Percentiles rank a stretch among this genome's conserved stretches.
phyloP scores from a whole-genome alignment of 2,113 vertebrate genomes.

The Andinoacara biseriatus region DNA sequence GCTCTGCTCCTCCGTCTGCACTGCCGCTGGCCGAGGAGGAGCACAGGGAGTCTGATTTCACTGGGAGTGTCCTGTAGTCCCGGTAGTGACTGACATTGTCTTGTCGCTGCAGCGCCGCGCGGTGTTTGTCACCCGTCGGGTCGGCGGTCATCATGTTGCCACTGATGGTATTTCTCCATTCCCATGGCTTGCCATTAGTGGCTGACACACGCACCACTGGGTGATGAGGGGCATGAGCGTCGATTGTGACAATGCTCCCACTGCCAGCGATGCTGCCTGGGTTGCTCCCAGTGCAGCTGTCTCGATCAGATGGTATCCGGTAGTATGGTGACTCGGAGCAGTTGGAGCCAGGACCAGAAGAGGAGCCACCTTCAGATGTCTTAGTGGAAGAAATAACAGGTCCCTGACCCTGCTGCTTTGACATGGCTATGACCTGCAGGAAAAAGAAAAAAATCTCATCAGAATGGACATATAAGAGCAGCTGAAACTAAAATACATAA shows the following conservation, averaged over 20 bases:
- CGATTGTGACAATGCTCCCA: constrained; percentile 92
- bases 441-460: neutral
- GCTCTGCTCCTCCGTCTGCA: constrained; percentile 50
- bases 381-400: constrained; percentile 71
- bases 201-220: constrained; percentile 91
- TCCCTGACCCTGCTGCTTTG: constrained; percentile 85
- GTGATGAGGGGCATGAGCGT: constrained; percentile 93
- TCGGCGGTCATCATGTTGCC: constrained; percentile 70
- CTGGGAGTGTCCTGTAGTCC: constrained; percentile 77
- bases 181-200: constrained; percentile 83
- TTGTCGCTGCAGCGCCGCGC: constrained; percentile 72
- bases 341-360: constrained; percentile 85
- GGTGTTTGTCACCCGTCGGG: constrained; percentile 75
- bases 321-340: constrained; percentile 93
- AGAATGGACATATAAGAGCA: neutral
- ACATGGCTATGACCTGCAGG: constrained; percentile 90
- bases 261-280: constrained; percentile 84
- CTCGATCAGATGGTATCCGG: constrained; percentile 89
- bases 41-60: constrained; percentile 82
- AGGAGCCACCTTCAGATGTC: constrained; percentile 84
- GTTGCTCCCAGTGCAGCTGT: constrained; percentile 83
- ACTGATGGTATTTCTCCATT: constrained; percentile 87
- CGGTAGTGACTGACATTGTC: constrained; percentile 75
- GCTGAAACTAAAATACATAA: neutral
- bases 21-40: constrained; percentile 82